Conservation (phyloP, 1,140 invertebrate species). For the Mizuhopecten yessoensis region DNA sequence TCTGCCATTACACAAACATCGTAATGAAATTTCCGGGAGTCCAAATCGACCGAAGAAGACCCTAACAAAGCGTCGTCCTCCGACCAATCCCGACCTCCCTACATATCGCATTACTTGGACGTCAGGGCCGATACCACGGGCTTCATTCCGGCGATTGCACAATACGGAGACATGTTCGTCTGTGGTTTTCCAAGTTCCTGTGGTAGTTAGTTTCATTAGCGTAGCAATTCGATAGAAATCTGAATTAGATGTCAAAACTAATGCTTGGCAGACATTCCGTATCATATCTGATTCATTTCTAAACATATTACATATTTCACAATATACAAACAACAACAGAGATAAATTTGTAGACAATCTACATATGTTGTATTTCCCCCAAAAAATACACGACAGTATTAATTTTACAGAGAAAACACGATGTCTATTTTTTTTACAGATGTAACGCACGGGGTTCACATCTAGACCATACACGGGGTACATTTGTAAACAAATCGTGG, state of each 20-base stretch:
- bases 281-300: not conserved
- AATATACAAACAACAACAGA: too few relatives aligned
- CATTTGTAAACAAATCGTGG: too few relatives aligned
- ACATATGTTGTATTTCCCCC: too few relatives aligned
- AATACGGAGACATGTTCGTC: not conserved
- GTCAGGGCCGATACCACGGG: too few relatives aligned
- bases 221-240: not conserved
- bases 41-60: not conserved
- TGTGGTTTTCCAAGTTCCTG: not conserved
- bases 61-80: conserved; percentile 6
- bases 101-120: not conserved
- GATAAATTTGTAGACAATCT: too few relatives aligned
- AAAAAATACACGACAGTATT: too few relatives aligned
- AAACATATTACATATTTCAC: too few relatives aligned
- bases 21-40: conserved; percentile 16
- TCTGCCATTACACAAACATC: not conserved
- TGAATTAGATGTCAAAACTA: not conserved
- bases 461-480: too few relatives aligned
- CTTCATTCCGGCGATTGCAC: not conserved
- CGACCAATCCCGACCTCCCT: not conserved
- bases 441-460: too few relatives aligned
- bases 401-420: too few relatives aligned
- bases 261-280: not conserved
- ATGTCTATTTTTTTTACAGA: too few relatives aligned
- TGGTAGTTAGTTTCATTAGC: not conserved